These are phyloP conservation scores for Colletes latitarsis DNA, from an alignment of 1,140 invertebrate species.

Conservation along the genomic window DNA sequence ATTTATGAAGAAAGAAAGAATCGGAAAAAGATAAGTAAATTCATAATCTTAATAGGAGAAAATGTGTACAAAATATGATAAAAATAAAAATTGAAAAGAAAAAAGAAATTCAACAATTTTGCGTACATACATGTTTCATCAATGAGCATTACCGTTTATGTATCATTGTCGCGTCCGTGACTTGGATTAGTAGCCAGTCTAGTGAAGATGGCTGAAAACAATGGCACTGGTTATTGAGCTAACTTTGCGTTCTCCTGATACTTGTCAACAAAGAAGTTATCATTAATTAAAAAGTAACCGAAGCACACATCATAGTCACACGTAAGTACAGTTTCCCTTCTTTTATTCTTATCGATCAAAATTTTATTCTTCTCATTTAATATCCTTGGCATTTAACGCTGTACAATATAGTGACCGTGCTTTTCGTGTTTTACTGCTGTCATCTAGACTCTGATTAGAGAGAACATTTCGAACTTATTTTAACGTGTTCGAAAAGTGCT, in stretches of 20 bases:
- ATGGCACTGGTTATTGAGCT: conserved; percentile 62
- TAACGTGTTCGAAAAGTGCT: background rate
- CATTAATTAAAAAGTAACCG: conserved; percentile 44
- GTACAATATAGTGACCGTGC: conserved; percentile 3
- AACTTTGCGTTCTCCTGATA: conserved; percentile 52
- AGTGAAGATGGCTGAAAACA: conserved; percentile 69
- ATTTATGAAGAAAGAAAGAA: background rate
- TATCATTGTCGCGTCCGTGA: conserved; percentile 43
- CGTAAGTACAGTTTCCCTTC: conserved; percentile 42
- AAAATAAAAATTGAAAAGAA: background rate
- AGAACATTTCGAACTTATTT: background rate
- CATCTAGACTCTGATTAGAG: background rate
- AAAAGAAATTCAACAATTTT: background rate
- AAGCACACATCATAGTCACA: conserved; percentile 39
- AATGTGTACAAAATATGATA: background rate
- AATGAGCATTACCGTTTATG: conserved; percentile 37
- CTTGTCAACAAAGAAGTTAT: conserved; percentile 68
- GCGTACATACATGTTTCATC: background rate
- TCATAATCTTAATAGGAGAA: background rate
- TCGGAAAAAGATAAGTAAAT: background rate
- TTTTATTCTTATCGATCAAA: background rate
- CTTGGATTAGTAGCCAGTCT: conserved; percentile 58
- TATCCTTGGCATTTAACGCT: conserved; percentile 12
- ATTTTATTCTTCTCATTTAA: conserved; percentile 24
- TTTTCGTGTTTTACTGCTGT: conserved; percentile 32